These are phyloP conservation scores for Pangasius djambal DNA, from an alignment of 2,797 vertebrate genomes.

Conservation along the genomic window DNA sequence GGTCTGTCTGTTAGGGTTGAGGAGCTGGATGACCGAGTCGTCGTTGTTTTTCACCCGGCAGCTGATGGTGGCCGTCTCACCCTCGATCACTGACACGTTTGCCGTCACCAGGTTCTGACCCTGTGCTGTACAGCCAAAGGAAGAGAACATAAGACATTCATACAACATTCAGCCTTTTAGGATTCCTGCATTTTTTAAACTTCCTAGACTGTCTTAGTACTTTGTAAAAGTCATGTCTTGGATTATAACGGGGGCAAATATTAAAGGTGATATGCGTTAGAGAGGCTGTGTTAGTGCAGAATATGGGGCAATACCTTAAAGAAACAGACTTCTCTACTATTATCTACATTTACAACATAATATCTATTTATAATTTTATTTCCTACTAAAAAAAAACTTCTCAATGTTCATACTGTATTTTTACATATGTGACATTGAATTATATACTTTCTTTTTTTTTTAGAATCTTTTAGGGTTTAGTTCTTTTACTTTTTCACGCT, in stretches of 20 bases:
- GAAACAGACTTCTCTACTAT: not conserved
- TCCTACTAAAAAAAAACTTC: not conserved
- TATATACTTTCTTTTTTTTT: not conserved
- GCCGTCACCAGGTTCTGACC: constrained; percentile 92
- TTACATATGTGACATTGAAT: not conserved
- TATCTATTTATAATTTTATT: not conserved
- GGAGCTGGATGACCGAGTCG: constrained; percentile 97
- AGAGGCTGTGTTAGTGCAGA: not conserved
- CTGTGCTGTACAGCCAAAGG: constrained; percentile 74
- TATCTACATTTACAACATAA: not conserved
- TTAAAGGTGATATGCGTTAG: not conserved
- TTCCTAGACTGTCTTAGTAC: not conserved
- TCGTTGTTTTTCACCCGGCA: constrained; percentile 96
- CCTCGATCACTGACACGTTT: constrained; percentile 95
- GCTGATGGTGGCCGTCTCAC: constrained; percentile 95
- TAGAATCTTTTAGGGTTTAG: not conserved
- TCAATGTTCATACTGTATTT: not conserved
- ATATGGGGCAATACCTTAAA: not conserved
- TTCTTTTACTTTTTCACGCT: not conserved
- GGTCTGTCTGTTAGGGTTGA: constrained; percentile 98
- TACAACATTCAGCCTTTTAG: not conserved
- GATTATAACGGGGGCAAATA: not conserved
- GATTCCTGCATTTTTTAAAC: not conserved
- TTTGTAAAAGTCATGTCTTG: not conserved
- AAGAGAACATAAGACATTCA: constrained; percentile 4